Conservation (phyloP, 1,140 invertebrate genomes). For the Drosophila lacertosa region DNA sequence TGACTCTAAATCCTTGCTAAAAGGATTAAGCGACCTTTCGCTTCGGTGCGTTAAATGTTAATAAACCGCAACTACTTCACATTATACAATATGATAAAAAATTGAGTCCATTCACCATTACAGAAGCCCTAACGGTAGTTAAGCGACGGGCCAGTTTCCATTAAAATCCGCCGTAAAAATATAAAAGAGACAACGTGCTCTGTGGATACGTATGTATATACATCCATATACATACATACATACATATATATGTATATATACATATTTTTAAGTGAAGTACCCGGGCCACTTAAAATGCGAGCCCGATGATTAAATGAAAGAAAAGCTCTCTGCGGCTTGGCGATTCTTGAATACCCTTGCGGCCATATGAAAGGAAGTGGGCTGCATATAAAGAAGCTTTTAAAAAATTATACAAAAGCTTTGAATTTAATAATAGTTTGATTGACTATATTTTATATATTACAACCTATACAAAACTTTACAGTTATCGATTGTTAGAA, state of each 20-base stretch:
- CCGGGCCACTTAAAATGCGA: constrained; percentile 30
- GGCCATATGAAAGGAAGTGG: too few species aligned
- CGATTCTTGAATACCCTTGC: too few species aligned
- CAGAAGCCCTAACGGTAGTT: not conserved
- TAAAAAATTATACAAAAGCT: too few species aligned
- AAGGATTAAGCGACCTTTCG: not conserved
- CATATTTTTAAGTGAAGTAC: constrained; percentile 13
- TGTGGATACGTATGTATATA: too few species aligned
- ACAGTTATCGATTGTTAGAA: too few species aligned
- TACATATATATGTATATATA: not conserved
- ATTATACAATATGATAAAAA: not conserved
- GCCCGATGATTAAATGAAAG: constrained; percentile 15
- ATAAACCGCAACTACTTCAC: not conserved
- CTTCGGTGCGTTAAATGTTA: not conserved
- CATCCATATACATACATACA: not conserved
- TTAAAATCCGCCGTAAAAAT: constrained; percentile 2
- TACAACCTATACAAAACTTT: too few species aligned
- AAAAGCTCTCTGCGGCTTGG: too few species aligned
- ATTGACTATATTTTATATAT: too few species aligned
- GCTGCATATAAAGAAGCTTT: too few species aligned
- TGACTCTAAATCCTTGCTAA: not conserved
- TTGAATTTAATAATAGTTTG: too few species aligned
- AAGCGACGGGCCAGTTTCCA: not conserved
- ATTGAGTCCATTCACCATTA: not conserved
- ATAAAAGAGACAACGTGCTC: constrained; percentile 1